Evolutionary conservation across 2,113 vertebrate genomes (phyloP).

Genomic region (Xerus inauris): DNA sequence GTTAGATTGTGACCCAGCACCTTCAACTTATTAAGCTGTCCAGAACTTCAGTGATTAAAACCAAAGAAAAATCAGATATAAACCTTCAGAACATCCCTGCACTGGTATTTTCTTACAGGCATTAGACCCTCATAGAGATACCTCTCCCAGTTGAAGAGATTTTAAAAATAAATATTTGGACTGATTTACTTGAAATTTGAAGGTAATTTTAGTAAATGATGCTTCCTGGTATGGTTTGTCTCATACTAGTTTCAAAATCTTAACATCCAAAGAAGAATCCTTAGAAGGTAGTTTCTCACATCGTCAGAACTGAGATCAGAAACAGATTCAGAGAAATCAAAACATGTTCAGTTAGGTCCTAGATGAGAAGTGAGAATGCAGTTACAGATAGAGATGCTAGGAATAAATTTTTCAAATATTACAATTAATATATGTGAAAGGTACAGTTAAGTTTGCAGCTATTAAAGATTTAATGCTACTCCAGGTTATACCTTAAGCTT

Average conservation of each 20-base stretch:
- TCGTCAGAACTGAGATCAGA: conserved; percentile 92
- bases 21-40: conserved; percentile 99
- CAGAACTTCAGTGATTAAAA: conserved; percentile 99
- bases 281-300: conserved; percentile 92
- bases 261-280: conserved; percentile 85
- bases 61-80: conserved; percentile 96
- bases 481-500: conserved; percentile 51
- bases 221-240: conserved; percentile 84
- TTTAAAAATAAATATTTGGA: conserved; percentile 91
- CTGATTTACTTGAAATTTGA: conserved; percentile 86
- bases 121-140: conserved; percentile 93
- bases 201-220: conserved; percentile 87
- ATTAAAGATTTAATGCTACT: conserved; percentile 73
- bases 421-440: conserved; percentile 89
- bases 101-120: conserved; percentile 95
- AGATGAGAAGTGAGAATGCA: conserved; percentile 86
- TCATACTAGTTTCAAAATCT: conserved; percentile 91
- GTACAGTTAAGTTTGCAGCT: conserved; percentile 79
- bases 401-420: conserved; percentile 91
- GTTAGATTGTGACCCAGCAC: conserved; percentile 97
- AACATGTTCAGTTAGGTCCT: conserved; percentile 90
- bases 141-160: conserved; percentile 90
- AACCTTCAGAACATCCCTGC: conserved; percentile 94
- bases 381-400: conserved; percentile 86
- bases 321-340: conserved; percentile 91